Conservation (phyloP, 2,888 invertebrate species). For the Ochlodes sylvanus region DNA sequence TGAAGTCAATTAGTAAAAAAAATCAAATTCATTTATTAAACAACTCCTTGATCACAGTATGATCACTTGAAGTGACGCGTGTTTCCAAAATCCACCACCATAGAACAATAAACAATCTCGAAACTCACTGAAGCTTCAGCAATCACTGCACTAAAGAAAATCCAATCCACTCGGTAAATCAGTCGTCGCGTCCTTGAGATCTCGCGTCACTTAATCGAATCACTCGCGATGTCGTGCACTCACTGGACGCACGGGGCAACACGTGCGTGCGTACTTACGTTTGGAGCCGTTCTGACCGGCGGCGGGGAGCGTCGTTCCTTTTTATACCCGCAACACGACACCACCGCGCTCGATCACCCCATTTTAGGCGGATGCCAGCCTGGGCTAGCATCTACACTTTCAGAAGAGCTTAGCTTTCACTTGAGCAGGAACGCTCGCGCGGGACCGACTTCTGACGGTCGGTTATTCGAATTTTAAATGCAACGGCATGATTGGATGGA, state of each 20-base stretch:
- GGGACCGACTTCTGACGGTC: slow-evolving; percentile 33
- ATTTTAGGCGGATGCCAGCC: slow-evolving; percentile 83
- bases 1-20: not conserved
- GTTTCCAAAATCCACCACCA: slow-evolving; percentile 49
- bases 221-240: slow-evolving; percentile 67
- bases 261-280: slow-evolving; percentile 91
- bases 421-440: slow-evolving; percentile 57
- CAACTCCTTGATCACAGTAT: slow-evolving; percentile 4
- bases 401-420: slow-evolving; percentile 83
- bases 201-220: slow-evolving; percentile 58
- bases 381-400: slow-evolving; percentile 72
- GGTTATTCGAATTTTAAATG: slow-evolving; percentile 20
- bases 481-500: slow-evolving; percentile 2
- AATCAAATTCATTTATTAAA: slow-evolving; percentile 1
- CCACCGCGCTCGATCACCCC: slow-evolving; percentile 82
- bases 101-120: slow-evolving; percentile 49
- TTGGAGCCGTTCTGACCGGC: slow-evolving; percentile 98
- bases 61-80: not conserved
- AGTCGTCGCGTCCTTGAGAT: slow-evolving; percentile 59
- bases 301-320: slow-evolving; percentile 88
- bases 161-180: slow-evolving; percentile 72
- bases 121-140: slow-evolving; percentile 56
- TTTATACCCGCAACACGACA: slow-evolving; percentile 94
- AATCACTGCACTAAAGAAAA: slow-evolving; percentile 62
- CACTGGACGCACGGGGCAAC: slow-evolving; percentile 56